Evolutionary conservation across 2,888 invertebrate genomes (phyloP), one percentile per base, ranked within the genome.

Genomic region (Nemurella pictetii): DNA sequence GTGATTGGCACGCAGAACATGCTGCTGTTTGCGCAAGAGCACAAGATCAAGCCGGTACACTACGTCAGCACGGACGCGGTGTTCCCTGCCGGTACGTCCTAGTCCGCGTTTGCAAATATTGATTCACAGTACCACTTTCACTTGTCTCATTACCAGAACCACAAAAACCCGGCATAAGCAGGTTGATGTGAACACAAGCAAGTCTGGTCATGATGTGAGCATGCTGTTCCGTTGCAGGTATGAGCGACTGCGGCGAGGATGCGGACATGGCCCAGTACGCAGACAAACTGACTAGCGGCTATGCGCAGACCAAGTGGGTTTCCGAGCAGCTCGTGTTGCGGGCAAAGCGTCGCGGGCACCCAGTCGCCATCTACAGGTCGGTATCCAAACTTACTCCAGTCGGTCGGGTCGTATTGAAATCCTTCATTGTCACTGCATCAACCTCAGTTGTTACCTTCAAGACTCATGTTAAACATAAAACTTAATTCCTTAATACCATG

Each of bases 291-390:
- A 83, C 85, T 12, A 87, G 77, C 75, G 88, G 88, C n/a, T 88
- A 88, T 77, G 86, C 86, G 0, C 88, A 88, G 85, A 87, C 88
- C n/a, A 88, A 88, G 78, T 88, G 88, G 88, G 85, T 88, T 3
- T 86, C 88, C 3, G 88, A 88, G 83, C 87, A 88, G 28, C 86
- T 88, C 25, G 86, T 88, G 15, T 80, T 87, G 20, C 32, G 84
- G 72, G 88, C 88, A 26, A 77, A 85, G 30, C 83, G 84, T 29
- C 86, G 84, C 55, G 88, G 88, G 20, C 86, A 87, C 25, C 88
- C 88, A 20, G 85, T 86, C 72, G 85, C 86, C 12, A 86, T 88
- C 12, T 87, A 87, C 85, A 87, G 88, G 88, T 87, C 85, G 15
- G 27, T 26, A 74, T 81, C 20, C 26, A 78, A 12, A 78, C 9